Conservation (phyloP, 2,888 invertebrate genomes). For the Lamproptera curius region DNA sequence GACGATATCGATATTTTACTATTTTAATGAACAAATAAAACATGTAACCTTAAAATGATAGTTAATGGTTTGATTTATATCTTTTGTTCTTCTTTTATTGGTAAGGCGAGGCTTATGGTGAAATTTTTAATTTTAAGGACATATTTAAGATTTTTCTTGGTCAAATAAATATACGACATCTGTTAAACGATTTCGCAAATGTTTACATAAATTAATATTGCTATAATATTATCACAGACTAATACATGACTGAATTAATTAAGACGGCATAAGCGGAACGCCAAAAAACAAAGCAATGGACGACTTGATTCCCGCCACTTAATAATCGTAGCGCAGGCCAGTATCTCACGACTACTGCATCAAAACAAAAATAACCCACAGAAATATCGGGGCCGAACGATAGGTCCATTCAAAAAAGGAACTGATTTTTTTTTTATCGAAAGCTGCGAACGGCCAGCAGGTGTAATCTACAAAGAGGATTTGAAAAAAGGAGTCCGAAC, state of each 20-base stretch:
- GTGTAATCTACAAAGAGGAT: constrained; percentile 73
- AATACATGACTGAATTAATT: background rate
- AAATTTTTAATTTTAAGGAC: no score
- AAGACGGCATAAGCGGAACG: constrained; percentile 6
- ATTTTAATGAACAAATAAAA: no score
- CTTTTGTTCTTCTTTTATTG: no score
- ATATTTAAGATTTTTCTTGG: no score
- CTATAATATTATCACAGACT: no score
- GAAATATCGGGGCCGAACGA: constrained; percentile 53
- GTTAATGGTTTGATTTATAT: no score
- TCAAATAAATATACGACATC: no score
- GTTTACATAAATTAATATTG: no score
- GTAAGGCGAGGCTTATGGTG: no score
- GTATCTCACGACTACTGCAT: constrained; percentile 76
- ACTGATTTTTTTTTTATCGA: constrained; percentile 66
- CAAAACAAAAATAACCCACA: constrained; percentile 39
- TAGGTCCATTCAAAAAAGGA: constrained; percentile 62
- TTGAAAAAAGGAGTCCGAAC: constrained; percentile 70
- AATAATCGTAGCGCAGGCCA: constrained; percentile 64
- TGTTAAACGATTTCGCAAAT: no score
- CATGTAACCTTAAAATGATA: no score
- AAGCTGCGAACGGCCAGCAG: constrained; percentile 75
- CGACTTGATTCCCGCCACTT: constrained; percentile 71
- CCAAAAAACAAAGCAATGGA: constrained; percentile 53
- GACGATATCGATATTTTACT: no score